Evolutionary conservation across 2,797 vertebrate genomes (phyloP).

Genomic region (Ambastaia sidthimunki): DNA sequence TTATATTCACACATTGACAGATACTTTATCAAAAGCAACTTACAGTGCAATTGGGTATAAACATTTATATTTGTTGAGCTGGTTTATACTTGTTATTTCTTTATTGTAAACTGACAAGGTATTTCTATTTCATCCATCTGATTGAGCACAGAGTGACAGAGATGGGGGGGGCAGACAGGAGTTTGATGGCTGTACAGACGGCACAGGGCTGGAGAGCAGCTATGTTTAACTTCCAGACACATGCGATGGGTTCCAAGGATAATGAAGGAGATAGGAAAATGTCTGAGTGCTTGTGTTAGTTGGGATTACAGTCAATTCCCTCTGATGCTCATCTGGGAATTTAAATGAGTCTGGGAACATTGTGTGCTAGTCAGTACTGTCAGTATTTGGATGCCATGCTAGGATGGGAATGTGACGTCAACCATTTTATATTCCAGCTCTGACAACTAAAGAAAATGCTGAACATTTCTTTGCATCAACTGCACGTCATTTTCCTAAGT

Average conservation of each 20-base stretch:
- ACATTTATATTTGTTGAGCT: too few relatives aligned
- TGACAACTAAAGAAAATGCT: not conserved
- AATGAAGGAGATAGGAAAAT: constrained; percentile 7
- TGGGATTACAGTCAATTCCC: constrained; percentile 34
- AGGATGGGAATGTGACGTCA: not conserved
- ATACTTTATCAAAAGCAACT: too few relatives aligned
- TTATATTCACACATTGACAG: too few relatives aligned
- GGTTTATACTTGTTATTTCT: too few relatives aligned
- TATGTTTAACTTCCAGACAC: constrained; percentile 46
- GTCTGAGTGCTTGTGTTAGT: constrained; percentile 9
- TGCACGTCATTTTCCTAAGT: not conserved
- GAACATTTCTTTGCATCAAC: not conserved
- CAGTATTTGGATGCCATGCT: not conserved
- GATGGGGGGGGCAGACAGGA: constrained; percentile 19
- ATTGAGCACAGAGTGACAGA: not conserved
- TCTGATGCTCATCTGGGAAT: constrained; percentile 36
- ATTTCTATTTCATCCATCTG: too few relatives aligned
- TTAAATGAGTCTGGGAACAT: constrained; percentile 27
- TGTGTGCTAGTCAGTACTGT: not conserved
- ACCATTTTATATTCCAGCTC: not conserved
- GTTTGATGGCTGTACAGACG: constrained; percentile 32
- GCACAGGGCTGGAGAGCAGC: not conserved
- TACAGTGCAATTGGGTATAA: too few relatives aligned
- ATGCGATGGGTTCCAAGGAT: constrained; percentile 1
- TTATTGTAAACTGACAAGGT: too few relatives aligned